Percentiles rank a stretch among this genome's conserved stretches.
Evolutionary conservation across 92 coral and sea anemone genomes (phyloP).

Genomic region (Palythoa heliodiscus): DNA sequence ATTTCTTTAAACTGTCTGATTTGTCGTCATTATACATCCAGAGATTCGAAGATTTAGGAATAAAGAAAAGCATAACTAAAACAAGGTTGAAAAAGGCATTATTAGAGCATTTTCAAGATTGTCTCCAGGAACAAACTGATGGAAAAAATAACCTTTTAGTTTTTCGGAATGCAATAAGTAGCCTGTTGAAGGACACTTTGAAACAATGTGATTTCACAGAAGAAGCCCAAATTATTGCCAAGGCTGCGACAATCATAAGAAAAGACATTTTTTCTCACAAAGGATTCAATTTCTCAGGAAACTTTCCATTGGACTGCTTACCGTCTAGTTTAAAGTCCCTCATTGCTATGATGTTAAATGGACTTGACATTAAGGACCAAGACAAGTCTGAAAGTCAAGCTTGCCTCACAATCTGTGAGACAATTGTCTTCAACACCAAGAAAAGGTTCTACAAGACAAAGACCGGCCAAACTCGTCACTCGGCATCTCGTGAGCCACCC

Average conservation of each 20-base stretch:
- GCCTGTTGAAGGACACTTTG: too few species aligned
- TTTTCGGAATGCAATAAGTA: too few species aligned
- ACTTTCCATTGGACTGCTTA: neutral
- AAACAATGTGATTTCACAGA: too few species aligned
- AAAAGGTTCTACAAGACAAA: slow-evolving; percentile 47
- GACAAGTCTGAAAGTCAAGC: slow-evolving; percentile 66
- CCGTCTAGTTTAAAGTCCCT: slow-evolving; percentile 10
- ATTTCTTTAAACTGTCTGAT: too few species aligned
- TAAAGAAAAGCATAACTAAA: too few species aligned
- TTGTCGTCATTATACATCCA: too few species aligned
- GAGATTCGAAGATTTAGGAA: too few species aligned
- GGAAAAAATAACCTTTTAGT: neutral
- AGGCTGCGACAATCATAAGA: neutral
- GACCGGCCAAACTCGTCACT: slow-evolving; percentile 82
- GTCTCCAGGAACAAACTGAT: too few species aligned
- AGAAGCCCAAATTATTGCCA: too few species aligned
- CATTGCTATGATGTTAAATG: slow-evolving; percentile 59
- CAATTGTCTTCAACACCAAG: slow-evolving; percentile 71
- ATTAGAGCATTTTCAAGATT: too few species aligned
- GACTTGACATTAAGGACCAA: slow-evolving; percentile 72
- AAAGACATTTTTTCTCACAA: neutral
- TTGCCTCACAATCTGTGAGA: slow-evolving; percentile 83
- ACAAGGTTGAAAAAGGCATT: too few species aligned
- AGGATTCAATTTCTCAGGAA: neutral
- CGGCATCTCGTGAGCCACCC: slow-evolving; percentile 71